Evolutionary conservation across 2,113 vertebrate species (phyloP).

Genomic region (Lasiurus cinereus): DNA sequence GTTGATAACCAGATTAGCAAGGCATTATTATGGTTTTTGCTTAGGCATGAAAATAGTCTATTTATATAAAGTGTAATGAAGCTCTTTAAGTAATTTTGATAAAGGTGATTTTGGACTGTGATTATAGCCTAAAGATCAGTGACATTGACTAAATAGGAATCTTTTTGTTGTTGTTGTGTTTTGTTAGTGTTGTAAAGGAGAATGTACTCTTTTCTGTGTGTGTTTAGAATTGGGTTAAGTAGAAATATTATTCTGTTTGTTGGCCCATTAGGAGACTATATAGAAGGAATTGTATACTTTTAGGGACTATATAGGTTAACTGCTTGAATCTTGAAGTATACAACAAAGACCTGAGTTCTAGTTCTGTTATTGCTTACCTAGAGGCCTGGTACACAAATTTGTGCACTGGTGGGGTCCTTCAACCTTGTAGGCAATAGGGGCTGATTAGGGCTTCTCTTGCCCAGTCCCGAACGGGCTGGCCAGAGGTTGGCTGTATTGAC

Average conservation of each 20-base stretch:
- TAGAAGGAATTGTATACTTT: neutral
- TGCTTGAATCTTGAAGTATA: neutral
- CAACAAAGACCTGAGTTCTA: neutral
- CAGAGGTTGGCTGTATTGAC: too few relatives aligned
- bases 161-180: neutral
- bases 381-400: too few relatives aligned
- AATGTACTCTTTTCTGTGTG: neutral
- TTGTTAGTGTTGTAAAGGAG: neutral
- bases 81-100: constrained; percentile 48
- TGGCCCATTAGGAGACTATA: neutral
- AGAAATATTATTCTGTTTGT: neutral
- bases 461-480: too few relatives aligned
- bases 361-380: neutral
- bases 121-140: constrained; percentile 35
- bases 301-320: neutral
- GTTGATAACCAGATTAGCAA: constrained; percentile 37
- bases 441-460: too few relatives aligned
- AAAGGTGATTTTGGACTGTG: neutral
- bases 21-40: constrained; percentile 1
- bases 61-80: constrained; percentile 4
- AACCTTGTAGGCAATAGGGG: too few relatives aligned
- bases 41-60: neutral
- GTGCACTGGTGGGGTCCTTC: too few relatives aligned
- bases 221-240: neutral
- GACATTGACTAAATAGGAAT: neutral